A percentile compares a stretch with the other conserved stretches of the same genome.
Conservation (phyloP, 2,888 invertebrate species). For the Dorcus hopei region DNA sequence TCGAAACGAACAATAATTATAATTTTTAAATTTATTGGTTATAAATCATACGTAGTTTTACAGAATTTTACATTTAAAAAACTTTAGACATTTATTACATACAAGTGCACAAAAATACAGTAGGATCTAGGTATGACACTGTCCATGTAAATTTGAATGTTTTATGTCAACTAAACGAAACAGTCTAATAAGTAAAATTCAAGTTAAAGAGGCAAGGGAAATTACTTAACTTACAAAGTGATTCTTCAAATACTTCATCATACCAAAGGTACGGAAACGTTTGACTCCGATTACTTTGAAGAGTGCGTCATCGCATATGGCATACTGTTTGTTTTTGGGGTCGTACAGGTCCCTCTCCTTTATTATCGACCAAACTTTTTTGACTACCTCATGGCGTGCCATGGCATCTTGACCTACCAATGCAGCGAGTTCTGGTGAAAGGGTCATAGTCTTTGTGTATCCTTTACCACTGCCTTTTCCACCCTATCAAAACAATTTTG, state of each 20-base stretch:
- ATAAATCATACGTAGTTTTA: constrained; percentile 18
- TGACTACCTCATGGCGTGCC: constrained; percentile 88
- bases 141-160: no score
- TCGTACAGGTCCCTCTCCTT: constrained; percentile 87
- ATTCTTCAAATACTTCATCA: constrained; percentile 94
- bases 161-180: background rate
- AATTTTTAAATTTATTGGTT: constrained; percentile 20
- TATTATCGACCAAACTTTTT: constrained; percentile 85
- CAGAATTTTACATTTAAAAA: constrained; percentile 4
- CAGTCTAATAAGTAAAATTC: background rate
- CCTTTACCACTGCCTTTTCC: constrained; percentile 58
- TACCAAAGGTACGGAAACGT: constrained; percentile 91
- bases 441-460: constrained; percentile 79
- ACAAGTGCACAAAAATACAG: constrained; percentile 19
- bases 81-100: constrained; percentile 14
- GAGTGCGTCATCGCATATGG: constrained; percentile 89
- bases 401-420: constrained; percentile 80
- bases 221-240: constrained; percentile 70
- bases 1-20: constrained; percentile 1
- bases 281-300: constrained; percentile 87
- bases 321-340: constrained; percentile 92
- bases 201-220: background rate
- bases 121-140: background rate
- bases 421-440: constrained; percentile 81
- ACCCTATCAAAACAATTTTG: constrained; percentile 25